Evolutionary conservation across 2,888 invertebrate genomes (phyloP).

Genomic region (Candidula unifasciata): DNA sequence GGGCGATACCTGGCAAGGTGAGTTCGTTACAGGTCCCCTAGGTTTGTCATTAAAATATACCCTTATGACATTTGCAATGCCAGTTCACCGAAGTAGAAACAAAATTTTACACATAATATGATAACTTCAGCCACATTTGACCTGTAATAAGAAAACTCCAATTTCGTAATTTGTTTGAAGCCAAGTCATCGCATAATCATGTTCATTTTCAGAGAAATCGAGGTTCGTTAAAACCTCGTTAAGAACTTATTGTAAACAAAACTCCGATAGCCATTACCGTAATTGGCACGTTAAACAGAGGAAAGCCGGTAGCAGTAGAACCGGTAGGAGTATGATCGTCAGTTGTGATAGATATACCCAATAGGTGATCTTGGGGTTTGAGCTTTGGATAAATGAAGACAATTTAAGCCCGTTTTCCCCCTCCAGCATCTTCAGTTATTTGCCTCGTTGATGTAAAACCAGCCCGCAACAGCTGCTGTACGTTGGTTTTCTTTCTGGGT

Average conservation of each 20-base stretch:
- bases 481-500: too few species aligned
- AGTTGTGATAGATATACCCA: slow-evolving; percentile 2
- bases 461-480: too few species aligned
- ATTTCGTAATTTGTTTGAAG: slow-evolving; percentile 40
- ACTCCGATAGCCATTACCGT: slow-evolving; percentile 25
- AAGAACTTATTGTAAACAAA: slow-evolving; percentile 48
- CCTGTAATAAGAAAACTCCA: background rate
- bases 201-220: slow-evolving; percentile 22
- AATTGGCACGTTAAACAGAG: slow-evolving; percentile 17
- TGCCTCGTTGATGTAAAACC: too few species aligned
- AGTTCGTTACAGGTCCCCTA: slow-evolving; percentile 8
- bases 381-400: background rate
- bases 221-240: slow-evolving; percentile 42
- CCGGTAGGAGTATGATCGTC: background rate
- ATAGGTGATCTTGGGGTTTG: background rate
- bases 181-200: slow-evolving; percentile 30
- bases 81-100: background rate
- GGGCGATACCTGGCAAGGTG: background rate
- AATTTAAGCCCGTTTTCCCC: too few species aligned
- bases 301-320: background rate
- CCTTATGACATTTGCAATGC: slow-evolving; percentile 6
- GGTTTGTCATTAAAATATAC: slow-evolving; percentile 6
- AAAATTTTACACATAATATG: slow-evolving; percentile 29
- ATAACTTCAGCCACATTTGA: background rate
- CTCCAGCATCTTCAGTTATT: too few species aligned